Conservation (phyloP, 2,888 invertebrate species). For the Sarcophaga subvicina region DNA sequence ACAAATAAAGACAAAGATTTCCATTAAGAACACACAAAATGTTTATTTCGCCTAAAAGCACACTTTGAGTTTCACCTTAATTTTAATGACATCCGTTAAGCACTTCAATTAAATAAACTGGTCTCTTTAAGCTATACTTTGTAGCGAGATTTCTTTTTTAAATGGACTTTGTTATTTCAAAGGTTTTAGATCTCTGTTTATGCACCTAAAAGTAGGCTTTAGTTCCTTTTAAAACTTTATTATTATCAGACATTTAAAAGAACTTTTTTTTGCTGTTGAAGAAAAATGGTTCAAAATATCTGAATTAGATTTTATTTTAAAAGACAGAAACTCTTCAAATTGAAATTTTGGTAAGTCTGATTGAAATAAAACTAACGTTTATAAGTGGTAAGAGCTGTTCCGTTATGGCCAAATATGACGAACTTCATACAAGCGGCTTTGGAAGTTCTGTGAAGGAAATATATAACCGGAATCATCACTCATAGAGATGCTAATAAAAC, state of each 20-base stretch:
- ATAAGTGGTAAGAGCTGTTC: too few species aligned
- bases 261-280: background rate
- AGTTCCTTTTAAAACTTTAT: background rate
- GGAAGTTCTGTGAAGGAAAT: too few species aligned
- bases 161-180: background rate
- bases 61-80: constrained; percentile 17
- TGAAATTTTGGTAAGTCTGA: too few species aligned
- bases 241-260: background rate
- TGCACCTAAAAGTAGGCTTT: constrained; percentile 25
- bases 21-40: background rate
- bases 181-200: background rate
- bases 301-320: too few species aligned
- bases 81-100: constrained; percentile 20
- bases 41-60: constrained; percentile 20
- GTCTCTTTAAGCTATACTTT: constrained; percentile 20
- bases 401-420: too few species aligned
- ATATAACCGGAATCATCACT: too few species aligned
- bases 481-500: too few species aligned
- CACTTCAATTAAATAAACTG: constrained; percentile 12
- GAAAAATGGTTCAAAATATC: too few species aligned
- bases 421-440: too few species aligned
- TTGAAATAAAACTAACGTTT: too few species aligned
- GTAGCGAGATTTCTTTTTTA: background rate
- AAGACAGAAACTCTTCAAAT: too few species aligned
- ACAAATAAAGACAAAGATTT: background rate